Evolutionary conservation across 2,113 vertebrate species (phyloP), one percentile per base, ranked within the genome.

Genomic region (Dolichotis patagonum): DNA sequence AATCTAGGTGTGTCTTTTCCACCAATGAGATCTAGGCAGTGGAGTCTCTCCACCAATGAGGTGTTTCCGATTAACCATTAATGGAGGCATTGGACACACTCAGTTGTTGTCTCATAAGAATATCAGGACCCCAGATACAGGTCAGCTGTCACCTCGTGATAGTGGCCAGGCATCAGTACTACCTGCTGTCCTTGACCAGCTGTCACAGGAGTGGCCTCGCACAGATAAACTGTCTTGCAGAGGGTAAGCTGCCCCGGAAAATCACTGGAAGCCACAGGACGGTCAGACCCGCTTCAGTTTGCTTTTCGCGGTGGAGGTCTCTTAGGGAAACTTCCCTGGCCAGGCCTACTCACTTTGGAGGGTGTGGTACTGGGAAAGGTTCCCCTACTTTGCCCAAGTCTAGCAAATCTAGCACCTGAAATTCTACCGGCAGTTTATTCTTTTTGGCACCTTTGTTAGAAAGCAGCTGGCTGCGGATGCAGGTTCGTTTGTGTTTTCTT

Each of bases 101-200:
- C 9, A 16, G 41, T 41, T 84, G 20, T 82, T 73, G 82, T 69
- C 38, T 38, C 41, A 84, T 67, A 54, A 11, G n/a, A 26, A 54
- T 46, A 46, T 35, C 89, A 80, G 77, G 58, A 20, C 90, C 46
- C 54, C 83, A 60, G 77, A 35, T 8, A 43, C 56, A 35, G 60
- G 80, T 75, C 62, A 88, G 41, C 41, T 54, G 38, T 49, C 32
- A 52, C 84, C 52, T 43, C n/a, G 63, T 8, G 52, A 22, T 7
- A 38, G 43, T 1, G 9, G 3, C 52, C 13, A 2, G 38, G 11
- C 26, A 30, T 11, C 38, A 5, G 0, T 32, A 49, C 32, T 41
- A 14, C 92, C n/a, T 62, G 1, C 84, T 67, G 9, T n/a, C 69
- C 77, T 56, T 67, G 46, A 49, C 26, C 52, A 88, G 43, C 43